phyloP scores from a whole-genome alignment of 2,797 vertebrate genomes.

The Hippopotamyrus pictus region DNA sequence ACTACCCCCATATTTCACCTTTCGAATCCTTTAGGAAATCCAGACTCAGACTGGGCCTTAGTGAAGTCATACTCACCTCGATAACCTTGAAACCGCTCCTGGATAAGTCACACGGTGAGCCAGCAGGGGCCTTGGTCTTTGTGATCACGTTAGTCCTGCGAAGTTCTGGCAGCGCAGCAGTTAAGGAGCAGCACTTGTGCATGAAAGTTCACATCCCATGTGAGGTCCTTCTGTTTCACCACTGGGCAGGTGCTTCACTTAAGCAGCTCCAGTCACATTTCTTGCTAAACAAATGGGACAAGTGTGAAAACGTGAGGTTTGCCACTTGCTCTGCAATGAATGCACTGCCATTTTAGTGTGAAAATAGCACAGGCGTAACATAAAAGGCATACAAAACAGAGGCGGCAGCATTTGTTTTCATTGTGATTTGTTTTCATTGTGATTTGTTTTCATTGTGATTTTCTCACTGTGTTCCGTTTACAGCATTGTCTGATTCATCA shows the following conservation, averaged over 20 bases:
- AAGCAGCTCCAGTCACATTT: background rate
- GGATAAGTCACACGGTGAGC: background rate
- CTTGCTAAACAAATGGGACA: background rate
- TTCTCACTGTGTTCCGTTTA: background rate
- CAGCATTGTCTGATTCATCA: background rate
- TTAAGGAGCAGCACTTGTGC: background rate
- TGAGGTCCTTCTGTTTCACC: background rate
- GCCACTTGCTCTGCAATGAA: background rate
- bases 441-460: background rate
- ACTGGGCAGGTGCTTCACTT: background rate
- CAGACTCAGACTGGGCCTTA: background rate
- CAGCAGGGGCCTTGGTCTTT: background rate
- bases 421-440: background rate
- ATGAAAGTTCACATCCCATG: background rate
- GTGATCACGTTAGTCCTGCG: background rate
- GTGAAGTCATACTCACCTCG: background rate
- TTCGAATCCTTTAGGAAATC: background rate
- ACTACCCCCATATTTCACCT: background rate
- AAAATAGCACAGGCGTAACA: background rate
- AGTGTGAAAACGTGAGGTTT: background rate
- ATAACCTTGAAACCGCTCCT: background rate
- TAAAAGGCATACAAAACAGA: background rate
- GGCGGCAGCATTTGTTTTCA: background rate
- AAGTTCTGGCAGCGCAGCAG: background rate
- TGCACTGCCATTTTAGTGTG: background rate